A percentile compares a stretch with the other conserved stretches of the same genome.
These are phyloP conservation scores for Dolichotis patagonum DNA, from an alignment of 2,113 vertebrate genomes.

Conservation along the genomic window DNA sequence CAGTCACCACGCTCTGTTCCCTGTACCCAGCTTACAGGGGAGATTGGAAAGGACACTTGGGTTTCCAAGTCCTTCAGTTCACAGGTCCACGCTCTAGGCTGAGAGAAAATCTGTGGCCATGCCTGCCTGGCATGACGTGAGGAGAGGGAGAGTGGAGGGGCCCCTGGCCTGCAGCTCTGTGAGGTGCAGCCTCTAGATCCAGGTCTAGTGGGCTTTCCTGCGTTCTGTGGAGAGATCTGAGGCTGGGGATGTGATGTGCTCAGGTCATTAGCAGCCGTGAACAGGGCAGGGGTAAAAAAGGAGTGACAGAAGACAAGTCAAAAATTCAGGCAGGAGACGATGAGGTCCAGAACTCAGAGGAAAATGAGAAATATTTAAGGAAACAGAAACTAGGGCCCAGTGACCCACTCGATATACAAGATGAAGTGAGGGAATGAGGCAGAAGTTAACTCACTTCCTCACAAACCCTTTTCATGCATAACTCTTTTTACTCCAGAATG, in stretches of 20 bases:
- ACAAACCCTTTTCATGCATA: neutral
- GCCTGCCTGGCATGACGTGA: neutral
- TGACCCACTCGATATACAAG: neutral
- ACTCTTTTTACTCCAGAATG: neutral
- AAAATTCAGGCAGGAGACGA: neutral
- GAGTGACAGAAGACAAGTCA: neutral
- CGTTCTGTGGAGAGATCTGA: neutral
- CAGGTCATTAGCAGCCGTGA: neutral
- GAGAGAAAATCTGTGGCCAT: neutral
- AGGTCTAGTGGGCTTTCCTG: neutral
- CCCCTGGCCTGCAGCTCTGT: too few species aligned
- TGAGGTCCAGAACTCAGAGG: neutral
- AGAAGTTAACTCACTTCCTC: neutral
- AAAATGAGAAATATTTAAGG: neutral
- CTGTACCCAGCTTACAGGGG: neutral
- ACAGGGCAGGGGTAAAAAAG: neutral
- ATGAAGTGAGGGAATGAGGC: neutral
- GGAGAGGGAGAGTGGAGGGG: neutral
- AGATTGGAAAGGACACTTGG: conserved; percentile 16
- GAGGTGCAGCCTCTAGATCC: neutral
- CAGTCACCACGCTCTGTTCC: neutral
- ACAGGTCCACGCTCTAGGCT: neutral
- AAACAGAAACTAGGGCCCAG: neutral
- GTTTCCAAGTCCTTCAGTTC: neutral
- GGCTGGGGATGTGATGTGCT: neutral